Evolutionary conservation across 1,140 invertebrate species (phyloP).

Genomic region (Calosoma granatense): DNA sequence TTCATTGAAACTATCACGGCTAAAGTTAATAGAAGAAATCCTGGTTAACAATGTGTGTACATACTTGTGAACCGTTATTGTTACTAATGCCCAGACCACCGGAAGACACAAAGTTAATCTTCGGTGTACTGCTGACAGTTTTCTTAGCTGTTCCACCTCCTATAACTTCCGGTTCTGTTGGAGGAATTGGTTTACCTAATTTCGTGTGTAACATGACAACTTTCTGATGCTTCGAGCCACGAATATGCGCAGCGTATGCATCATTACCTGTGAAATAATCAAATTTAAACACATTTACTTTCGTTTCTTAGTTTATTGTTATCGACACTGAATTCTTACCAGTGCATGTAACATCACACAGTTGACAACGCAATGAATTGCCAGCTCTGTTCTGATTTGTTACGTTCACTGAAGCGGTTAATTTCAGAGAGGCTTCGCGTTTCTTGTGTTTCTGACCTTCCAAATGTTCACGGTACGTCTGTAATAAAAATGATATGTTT

Average conservation of each 20-base stretch:
- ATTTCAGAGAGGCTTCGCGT: constrained; percentile 86
- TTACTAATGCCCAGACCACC: constrained; percentile 54
- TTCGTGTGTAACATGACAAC: constrained; percentile 93
- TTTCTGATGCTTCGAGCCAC: constrained; percentile 96
- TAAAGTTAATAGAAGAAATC: background rate
- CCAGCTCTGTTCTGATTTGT: constrained; percentile 48
- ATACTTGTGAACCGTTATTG: constrained; percentile 26
- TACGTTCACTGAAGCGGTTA: constrained; percentile 43
- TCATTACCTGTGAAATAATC: constrained; percentile 58
- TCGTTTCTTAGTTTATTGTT: background rate
- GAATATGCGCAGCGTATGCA: constrained; percentile 95
- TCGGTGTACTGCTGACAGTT: constrained; percentile 61
- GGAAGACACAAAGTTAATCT: constrained; percentile 84
- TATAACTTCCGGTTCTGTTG: constrained; percentile 82
- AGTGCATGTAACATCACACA: constrained; percentile 97
- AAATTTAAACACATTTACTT: constrained; percentile 6
- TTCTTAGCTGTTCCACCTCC: constrained; percentile 40
- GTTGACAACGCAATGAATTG: constrained; percentile 70
- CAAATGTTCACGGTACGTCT: constrained; percentile 94
- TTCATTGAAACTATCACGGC: background rate
- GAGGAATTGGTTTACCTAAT: constrained; percentile 94
- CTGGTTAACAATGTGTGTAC: constrained; percentile 24
- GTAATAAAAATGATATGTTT: constrained; percentile 16
- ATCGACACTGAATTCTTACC: constrained; percentile 23
- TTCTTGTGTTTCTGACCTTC: constrained; percentile 99